Conservation (phyloP, 2,888 invertebrate genomes). For the Andrena fulva region DNA sequence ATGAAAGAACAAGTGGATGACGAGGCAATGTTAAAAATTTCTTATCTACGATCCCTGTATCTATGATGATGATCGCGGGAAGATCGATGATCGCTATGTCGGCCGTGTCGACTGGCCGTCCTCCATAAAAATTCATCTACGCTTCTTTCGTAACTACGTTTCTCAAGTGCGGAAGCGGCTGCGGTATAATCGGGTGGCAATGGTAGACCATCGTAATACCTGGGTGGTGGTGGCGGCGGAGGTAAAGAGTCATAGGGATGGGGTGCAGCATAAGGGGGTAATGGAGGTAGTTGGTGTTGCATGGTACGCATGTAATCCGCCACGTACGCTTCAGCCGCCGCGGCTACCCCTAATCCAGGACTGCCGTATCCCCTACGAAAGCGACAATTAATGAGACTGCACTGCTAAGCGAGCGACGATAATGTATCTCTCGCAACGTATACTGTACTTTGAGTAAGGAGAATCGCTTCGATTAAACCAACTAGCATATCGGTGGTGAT, state of each 20-base stretch:
- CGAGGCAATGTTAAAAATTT: constrained; percentile 32
- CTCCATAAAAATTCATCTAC: constrained; percentile 95
- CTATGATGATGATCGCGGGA: constrained; percentile 88
- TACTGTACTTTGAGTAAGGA: constrained; percentile 80
- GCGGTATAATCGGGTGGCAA: constrained; percentile 91
- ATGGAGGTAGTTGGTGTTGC: constrained; percentile 94
- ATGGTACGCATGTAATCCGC: constrained; percentile 95
- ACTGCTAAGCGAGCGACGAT: background rate
- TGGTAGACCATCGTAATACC: constrained; percentile 93
- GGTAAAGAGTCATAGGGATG: constrained; percentile 84
- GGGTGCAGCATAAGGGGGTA: constrained; percentile 94
- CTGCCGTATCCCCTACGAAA: constrained; percentile 84
- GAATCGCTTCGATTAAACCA: constrained; percentile 83
- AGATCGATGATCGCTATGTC: constrained; percentile 85
- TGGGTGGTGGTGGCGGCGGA: constrained; percentile 90
- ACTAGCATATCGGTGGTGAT: constrained; percentile 78
- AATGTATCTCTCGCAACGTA: background rate
- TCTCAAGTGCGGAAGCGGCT: constrained; percentile 88
- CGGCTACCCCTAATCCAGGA: constrained; percentile 87
- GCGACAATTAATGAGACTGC: constrained; percentile 7
- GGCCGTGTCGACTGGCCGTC: constrained; percentile 89
- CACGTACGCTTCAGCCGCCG: constrained; percentile 93
- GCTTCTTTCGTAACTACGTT: constrained; percentile 94
- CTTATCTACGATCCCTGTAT: constrained; percentile 88
- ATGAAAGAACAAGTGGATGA: constrained; percentile 38